Percentiles rank a stretch among this genome's conserved stretches.
Evolutionary conservation across 2,888 invertebrate genomes (phyloP).

Genomic region (Amblyteles armatorius): DNA sequence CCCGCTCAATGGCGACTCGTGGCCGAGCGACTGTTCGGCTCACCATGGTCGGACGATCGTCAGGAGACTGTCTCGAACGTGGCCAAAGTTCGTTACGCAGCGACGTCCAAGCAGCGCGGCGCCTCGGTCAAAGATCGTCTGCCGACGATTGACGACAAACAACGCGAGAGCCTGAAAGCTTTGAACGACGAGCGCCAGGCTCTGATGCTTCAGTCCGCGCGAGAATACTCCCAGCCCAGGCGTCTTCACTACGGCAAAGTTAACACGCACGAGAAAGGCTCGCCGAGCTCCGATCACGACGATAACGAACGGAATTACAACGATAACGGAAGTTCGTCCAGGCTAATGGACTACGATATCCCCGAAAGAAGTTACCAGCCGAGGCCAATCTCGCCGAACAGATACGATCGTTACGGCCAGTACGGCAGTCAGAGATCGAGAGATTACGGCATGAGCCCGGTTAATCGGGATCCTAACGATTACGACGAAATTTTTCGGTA

Average conservation of each 20-base stretch:
- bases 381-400: conserved; percentile 42
- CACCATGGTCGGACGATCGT: conserved; percentile 71
- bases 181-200: conserved; percentile 73
- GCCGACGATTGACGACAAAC: conserved; percentile 70
- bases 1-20: conserved; percentile 76
- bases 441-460: conserved; percentile 52
- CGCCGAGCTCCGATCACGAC: conserved; percentile 66
- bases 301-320: conserved; percentile 61
- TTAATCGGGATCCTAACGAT: conserved; percentile 36
- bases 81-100: conserved; percentile 69
- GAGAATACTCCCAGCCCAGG: conserved; percentile 73
- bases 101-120: conserved; percentile 64
- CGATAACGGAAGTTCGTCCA: conserved; percentile 58
- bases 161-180: conserved; percentile 70
- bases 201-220: conserved; percentile 69
- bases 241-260: conserved; percentile 77
- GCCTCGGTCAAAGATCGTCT: conserved; percentile 55
- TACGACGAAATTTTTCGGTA: conserved; percentile 60
- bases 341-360: conserved; percentile 71
- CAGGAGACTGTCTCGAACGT: conserved; percentile 49
- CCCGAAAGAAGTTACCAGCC: conserved; percentile 67
- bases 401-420: conserved; percentile 66
- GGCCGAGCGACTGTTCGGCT: conserved; percentile 75
- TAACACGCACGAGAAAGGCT: conserved; percentile 72
- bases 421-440: conserved; percentile 56